Conservation (phyloP, 2,888 invertebrate genomes). For the Druceiella hillmani region DNA sequence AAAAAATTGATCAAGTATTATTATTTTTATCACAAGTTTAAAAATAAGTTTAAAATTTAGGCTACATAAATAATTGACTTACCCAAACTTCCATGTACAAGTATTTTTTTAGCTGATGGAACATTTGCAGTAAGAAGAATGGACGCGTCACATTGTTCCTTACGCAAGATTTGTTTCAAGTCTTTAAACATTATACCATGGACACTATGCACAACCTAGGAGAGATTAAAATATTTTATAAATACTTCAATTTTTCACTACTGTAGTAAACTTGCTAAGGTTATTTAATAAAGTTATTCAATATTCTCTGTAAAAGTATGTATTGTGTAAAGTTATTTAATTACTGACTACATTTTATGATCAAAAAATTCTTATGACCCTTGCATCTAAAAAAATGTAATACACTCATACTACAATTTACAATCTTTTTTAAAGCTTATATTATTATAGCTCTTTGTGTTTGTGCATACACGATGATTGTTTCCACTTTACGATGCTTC, state of each 20-base stretch:
- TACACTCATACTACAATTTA: no score
- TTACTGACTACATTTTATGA: no score
- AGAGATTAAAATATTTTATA: conserved; percentile 16
- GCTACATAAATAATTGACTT: conserved; percentile 1
- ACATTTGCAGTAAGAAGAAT: conserved; percentile 97
- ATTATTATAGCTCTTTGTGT: no score
- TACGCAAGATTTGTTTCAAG: conserved; percentile 94
- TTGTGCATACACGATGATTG: no score
- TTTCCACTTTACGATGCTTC: no score
- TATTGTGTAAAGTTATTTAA: no score
- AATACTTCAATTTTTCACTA: not conserved
- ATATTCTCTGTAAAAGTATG: no score
- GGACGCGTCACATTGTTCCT: conserved; percentile 98
- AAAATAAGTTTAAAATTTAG: not conserved
- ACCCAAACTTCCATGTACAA: conserved; percentile 93
- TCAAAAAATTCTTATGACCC: no score
- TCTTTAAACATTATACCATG: conserved; percentile 99
- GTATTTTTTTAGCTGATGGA: conserved; percentile 97
- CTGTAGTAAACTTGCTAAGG: no score
- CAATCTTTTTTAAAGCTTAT: no score
- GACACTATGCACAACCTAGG: conserved; percentile 92
- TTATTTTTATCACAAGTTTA: not conserved
- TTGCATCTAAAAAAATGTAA: no score
- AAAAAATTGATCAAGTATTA: conserved; percentile 26
- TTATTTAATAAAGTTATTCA: no score